Percentiles rank a stretch among this genome's conserved stretches.
phyloP scores from a whole-genome alignment of 2,888 invertebrate genomes.

The Melinaea menophilus region DNA sequence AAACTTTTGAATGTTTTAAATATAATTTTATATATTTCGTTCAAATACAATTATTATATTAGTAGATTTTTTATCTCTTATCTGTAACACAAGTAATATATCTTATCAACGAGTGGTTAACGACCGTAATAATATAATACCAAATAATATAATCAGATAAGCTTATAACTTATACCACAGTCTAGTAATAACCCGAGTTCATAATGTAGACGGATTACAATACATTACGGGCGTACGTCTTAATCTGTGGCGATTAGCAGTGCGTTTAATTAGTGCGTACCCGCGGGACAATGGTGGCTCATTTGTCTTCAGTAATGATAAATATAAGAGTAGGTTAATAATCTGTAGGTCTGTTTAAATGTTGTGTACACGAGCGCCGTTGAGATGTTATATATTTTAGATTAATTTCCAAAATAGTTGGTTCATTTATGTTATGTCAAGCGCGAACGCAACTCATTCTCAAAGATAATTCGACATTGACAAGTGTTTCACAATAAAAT shows the following conservation, averaged over 20 bases:
- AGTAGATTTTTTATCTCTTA: too few species aligned
- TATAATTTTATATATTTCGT: too few species aligned
- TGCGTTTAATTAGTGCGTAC: constrained; percentile 64
- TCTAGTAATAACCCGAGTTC: constrained; percentile 39
- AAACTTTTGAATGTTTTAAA: too few species aligned
- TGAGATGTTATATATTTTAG: too few species aligned
- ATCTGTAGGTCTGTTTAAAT: constrained; percentile 4
- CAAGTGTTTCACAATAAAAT: too few species aligned
- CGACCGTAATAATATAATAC: background rate
- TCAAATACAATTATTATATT: too few species aligned
- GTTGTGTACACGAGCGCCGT: background rate
- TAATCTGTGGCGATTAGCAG: constrained; percentile 69
- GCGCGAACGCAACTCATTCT: too few species aligned
- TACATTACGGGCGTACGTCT: constrained; percentile 67
- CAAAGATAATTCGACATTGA: too few species aligned
- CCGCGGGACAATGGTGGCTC: constrained; percentile 55
- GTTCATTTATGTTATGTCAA: too few species aligned
- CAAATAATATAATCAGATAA: background rate
- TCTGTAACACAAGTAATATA: too few species aligned
- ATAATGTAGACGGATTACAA: constrained; percentile 69
- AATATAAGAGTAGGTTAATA: constrained; percentile 25
- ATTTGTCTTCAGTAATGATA: constrained; percentile 50
- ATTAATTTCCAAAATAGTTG: too few species aligned
- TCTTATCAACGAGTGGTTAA: background rate
- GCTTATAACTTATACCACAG: constrained; percentile 38